These are phyloP conservation scores for Rhinolophus ferrumequinum DNA, from an alignment of 2,113 vertebrate genomes.

Conservation along the genomic window DNA sequence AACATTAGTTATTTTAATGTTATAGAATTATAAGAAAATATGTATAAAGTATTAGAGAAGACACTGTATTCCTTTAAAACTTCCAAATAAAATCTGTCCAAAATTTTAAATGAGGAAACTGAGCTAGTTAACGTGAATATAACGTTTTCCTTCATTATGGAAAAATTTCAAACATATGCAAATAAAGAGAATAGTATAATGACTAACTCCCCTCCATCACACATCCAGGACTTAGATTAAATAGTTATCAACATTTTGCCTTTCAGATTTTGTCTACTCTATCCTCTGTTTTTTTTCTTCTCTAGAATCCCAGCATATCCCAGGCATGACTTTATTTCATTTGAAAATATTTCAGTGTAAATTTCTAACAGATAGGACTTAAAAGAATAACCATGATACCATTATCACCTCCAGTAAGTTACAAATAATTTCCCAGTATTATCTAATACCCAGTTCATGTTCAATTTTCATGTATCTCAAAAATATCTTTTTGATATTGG, in stretches of 20 bases:
- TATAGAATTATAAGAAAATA: slow-evolving; percentile 44
- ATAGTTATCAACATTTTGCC: not conserved
- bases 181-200: not conserved
- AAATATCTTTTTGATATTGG: not conserved
- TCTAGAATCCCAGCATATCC: not conserved
- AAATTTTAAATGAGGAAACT: slow-evolving; percentile 53
- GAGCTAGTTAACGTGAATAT: not conserved
- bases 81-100: slow-evolving; percentile 41
- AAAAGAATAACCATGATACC: not conserved
- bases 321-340: not conserved
- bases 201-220: not conserved
- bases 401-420: not conserved
- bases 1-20: slow-evolving; percentile 29
- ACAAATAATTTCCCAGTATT: slow-evolving; percentile 9
- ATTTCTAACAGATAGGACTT: not conserved
- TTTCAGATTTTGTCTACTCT: not conserved
- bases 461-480: slow-evolving; percentile 4
- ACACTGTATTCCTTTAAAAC: slow-evolving; percentile 19
- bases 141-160: not conserved
- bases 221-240: not conserved
- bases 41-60: not conserved
- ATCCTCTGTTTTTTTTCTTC: not conserved
- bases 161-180: not conserved
- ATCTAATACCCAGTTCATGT: not conserved
- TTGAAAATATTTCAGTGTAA: not conserved